Conservation (phyloP, 37 sponge, comb jelly and placozoan genomes). For the Spongilla lacustris region DNA sequence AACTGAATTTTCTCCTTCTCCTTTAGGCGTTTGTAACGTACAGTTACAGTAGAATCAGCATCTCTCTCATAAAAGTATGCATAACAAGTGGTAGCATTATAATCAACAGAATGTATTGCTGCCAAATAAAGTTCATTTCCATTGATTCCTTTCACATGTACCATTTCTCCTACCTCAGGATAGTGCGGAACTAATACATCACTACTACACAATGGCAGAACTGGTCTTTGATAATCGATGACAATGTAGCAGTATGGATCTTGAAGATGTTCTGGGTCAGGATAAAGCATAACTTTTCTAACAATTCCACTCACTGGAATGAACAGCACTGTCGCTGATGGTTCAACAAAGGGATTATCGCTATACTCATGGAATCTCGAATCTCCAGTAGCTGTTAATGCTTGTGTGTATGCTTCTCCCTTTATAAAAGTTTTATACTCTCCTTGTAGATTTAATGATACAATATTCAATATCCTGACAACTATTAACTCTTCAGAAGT, state of each 20-base stretch:
- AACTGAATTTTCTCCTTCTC: background rate
- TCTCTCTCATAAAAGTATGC: conserved; percentile 12
- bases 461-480: background rate
- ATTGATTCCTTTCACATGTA: background rate
- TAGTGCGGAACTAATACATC: too few species aligned
- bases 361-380: background rate
- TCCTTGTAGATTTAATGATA: background rate
- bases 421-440: conserved; percentile 3
- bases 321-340: background rate
- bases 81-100: conserved; percentile 2
- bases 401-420: background rate
- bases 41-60: background rate
- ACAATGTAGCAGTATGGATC: conserved; percentile 6
- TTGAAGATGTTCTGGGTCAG: conserved; percentile 8
- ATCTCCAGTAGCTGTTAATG: background rate
- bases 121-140: conserved; percentile 12
- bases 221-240: conserved; percentile 24
- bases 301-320: conserved; percentile 6
- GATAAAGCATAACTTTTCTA: conserved; percentile 34
- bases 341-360: background rate
- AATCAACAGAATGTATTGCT: conserved; percentile 8
- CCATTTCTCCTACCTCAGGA: background rate
- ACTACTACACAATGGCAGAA: background rate
- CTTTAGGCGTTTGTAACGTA: background rate
- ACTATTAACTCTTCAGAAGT: conserved; percentile 3